Evolutionary conservation across 2,797 vertebrate genomes (phyloP).

Genomic region (Echeneis naucrates): DNA sequence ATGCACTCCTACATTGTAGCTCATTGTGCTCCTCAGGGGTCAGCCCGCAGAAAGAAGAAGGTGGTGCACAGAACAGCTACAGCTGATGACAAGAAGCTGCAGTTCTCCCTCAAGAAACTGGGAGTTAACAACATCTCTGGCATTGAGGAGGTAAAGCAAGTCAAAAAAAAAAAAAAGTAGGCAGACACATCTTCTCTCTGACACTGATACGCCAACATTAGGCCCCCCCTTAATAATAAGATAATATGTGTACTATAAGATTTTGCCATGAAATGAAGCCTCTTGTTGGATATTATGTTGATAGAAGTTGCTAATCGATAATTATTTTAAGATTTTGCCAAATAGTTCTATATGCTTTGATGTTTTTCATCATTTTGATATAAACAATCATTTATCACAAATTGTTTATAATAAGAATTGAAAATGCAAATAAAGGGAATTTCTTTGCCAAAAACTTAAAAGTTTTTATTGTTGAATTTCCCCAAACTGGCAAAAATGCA

Average conservation of each 20-base stretch:
- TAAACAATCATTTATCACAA: no score
- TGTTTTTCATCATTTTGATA: neutral
- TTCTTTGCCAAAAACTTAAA: neutral
- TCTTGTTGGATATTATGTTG: neutral
- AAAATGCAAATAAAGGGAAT: neutral
- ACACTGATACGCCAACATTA: neutral
- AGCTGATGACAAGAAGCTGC: conserved; percentile 98
- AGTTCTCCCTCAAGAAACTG: conserved; percentile 97
- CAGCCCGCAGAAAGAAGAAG: conserved; percentile 99
- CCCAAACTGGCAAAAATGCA: neutral
- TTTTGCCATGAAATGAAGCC: neutral
- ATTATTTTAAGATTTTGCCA: neutral
- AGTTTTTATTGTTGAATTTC: neutral
- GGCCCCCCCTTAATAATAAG: neutral
- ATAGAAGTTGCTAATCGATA: neutral
- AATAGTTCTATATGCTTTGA: neutral
- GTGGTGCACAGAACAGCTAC: conserved; percentile 98
- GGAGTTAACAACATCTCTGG: conserved; percentile 99
- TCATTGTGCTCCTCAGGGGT: conserved; percentile 84
- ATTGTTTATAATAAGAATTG: no score
- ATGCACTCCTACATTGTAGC: neutral
- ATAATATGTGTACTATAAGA: neutral
- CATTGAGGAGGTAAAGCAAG: conserved; percentile 92
- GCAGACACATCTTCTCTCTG: neutral
- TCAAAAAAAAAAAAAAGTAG: neutral